Conservation (phyloP, 2,888 invertebrate species). For the Tachina grossa region DNA sequence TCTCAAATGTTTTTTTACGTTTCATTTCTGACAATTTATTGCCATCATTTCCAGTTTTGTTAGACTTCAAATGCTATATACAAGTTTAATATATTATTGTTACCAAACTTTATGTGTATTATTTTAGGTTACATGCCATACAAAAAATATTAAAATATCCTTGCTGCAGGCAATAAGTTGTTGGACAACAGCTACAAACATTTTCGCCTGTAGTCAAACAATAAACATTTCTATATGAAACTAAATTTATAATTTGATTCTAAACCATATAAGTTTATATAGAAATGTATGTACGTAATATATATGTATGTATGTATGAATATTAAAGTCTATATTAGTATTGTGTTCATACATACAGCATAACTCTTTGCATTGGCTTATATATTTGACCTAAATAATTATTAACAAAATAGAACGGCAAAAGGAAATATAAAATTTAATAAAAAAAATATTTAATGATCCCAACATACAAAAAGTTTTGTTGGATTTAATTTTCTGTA, state of each 20-base stretch:
- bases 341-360: not conserved
- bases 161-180: not conserved
- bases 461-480: not conserved
- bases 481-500: not conserved
- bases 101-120: not conserved
- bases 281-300: not conserved
- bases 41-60: not conserved
- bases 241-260: not conserved
- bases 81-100: not conserved
- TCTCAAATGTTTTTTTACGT: not conserved
- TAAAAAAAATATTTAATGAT: not conserved
- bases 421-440: slow-evolving; percentile 2
- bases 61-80: not conserved
- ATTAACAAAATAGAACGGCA: slow-evolving; percentile 28
- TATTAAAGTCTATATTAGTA: not conserved
- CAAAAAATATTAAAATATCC: not conserved
- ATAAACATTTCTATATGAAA: not conserved
- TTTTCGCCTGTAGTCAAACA: not conserved
- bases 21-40: not conserved
- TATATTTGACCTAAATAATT: slow-evolving; percentile 24
- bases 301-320: not conserved
- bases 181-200: not conserved
- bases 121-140: not conserved
- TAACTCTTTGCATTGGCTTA: not conserved
- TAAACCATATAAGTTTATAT: not conserved